A percentile compares a stretch with the other conserved stretches of the same genome.
These are phyloP conservation scores for Yponomeuta cagnagella DNA, from an alignment of 2,888 invertebrate genomes.

Conservation along the genomic window DNA sequence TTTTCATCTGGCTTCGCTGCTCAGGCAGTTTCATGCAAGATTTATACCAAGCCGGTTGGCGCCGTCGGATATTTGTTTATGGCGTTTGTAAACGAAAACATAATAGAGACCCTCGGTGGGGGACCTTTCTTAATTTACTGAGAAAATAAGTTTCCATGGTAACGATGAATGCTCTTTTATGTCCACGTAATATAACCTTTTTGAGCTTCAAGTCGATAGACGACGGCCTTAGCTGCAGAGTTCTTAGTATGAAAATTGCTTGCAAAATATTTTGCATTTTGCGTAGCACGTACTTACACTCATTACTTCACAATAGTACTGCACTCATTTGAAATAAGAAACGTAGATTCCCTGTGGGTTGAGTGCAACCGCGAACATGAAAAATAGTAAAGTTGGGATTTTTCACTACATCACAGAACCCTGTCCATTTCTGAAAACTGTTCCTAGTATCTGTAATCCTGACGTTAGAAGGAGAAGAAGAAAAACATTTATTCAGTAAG, in stretches of 20 bases:
- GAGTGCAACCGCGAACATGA: too few species aligned
- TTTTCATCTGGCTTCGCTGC: slow-evolving; percentile 26
- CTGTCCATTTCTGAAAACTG: too few species aligned
- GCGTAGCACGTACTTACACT: too few species aligned
- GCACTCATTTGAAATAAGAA: too few species aligned
- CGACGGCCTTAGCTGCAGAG: neutral
- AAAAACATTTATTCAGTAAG: too few species aligned
- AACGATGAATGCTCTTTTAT: neutral
- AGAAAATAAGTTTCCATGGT: neutral
- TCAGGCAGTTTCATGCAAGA: slow-evolving; percentile 25
- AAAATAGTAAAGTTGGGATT: too few species aligned
- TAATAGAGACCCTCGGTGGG: neutral
- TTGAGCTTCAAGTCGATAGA: neutral
- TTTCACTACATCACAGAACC: too few species aligned
- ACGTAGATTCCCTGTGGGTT: too few species aligned
- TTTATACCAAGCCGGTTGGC: slow-evolving; percentile 32
- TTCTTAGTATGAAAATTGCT: neutral
- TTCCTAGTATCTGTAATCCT: too few species aligned
- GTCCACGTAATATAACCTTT: neutral
- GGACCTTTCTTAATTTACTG: neutral
- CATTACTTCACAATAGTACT: too few species aligned
- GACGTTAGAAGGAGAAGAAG: too few species aligned
- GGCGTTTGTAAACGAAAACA: slow-evolving; percentile 21
- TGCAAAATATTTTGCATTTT: too few species aligned
- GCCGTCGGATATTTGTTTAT: slow-evolving; percentile 36